Base-by-base conservation (phyloP, 2,888 invertebrate genomes). In the Gryllus longicercus region DNA sequence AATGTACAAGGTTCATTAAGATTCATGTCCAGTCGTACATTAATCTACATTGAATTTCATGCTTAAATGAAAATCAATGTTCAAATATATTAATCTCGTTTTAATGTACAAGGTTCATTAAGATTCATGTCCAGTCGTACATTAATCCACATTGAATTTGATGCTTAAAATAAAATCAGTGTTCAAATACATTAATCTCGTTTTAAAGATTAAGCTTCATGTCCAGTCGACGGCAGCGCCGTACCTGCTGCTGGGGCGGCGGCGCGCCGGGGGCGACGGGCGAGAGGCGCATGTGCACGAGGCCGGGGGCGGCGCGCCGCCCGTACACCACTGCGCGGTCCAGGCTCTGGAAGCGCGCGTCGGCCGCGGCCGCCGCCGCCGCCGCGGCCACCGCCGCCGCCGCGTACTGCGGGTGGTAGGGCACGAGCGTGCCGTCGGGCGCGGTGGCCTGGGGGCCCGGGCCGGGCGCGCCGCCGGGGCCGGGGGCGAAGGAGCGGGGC, bases 271-370 rank as follows among this genome's bases (percentile, higher is more conserved):
- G 76, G 77, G 77, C 77, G 18, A 49, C 50, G 21, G 21, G 23
- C 18, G 75, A 25, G 14, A 25, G 75, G 23, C 76, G 76, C 84
- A 84, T 84, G 76, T 84, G 83, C 16, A 83, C 83, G 38, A 83
- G 80, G 38, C 82, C 82, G 11, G 81, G 77, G 3, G 79, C 79
- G 10, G 76, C 74, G 21, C 76, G 50, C 0, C 79, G 81, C 23
- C 79, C 76, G 75, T 79, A 77, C 23, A 50, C 21, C 78, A 78
- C 38, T 49, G 77, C 38, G 50, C 82, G 78, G 50, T 82, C 82
- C 25, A 82, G 75, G 51, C 81, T 82, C 63, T 82, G 82, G 23
- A 81, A 23, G 38, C 23, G 38, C 50, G 50, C 38, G 12, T 23
- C 38, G 49, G 38, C 38, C 77, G 77, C 76, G 11, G 38, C 38